Percentiles rank a stretch among this genome's conserved stretches.
Evolutionary conservation across 2,113 vertebrate species (phyloP).

Genomic region (Trogon melanurus): DNA sequence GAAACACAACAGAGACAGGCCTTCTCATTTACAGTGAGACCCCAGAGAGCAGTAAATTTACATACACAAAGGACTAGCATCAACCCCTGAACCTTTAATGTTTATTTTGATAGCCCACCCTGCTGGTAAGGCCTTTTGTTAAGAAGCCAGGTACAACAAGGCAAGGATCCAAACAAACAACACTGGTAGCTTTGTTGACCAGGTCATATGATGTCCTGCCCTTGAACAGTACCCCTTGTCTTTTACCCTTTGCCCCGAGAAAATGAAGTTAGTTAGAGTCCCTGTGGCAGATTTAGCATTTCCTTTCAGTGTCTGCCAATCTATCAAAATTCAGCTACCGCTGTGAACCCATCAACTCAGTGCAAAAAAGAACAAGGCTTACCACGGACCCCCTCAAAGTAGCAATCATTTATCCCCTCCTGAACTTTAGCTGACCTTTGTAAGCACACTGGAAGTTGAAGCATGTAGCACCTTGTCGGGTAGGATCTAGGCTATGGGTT

Average conservation of each 20-base stretch:
- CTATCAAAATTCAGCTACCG: conserved; percentile 93
- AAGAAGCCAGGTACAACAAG: conserved; percentile 81
- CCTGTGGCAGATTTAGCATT: conserved; percentile 80
- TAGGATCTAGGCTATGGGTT: background rate
- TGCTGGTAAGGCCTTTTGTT: conserved; percentile 78
- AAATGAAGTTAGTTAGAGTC: conserved; percentile 73
- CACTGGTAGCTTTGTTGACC: conserved; percentile 77
- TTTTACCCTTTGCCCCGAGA: conserved; percentile 72
- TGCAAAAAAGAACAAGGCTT: conserved; percentile 87
- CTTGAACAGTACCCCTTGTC: conserved; percentile 71
- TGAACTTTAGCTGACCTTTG: conserved; percentile 96
- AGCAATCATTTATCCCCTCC: conserved; percentile 89
- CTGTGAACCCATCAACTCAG: conserved; percentile 89
- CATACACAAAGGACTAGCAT: conserved; percentile 80
- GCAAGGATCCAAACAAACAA: conserved; percentile 61
- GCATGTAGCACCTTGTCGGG: conserved; percentile 73
- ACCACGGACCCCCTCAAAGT: conserved; percentile 85
- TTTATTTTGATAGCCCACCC: conserved; percentile 82
- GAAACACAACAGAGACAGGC: conserved; percentile 79
- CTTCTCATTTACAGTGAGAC: conserved; percentile 80
- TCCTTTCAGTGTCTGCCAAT: conserved; percentile 96
- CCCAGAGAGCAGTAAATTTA: conserved; percentile 81
- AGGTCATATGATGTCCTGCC: conserved; percentile 72
- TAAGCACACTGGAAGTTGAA: conserved; percentile 80
- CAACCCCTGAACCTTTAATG: conserved; percentile 81